A percentile compares a stretch with the other conserved stretches of the same genome.
These are phyloP conservation scores for Eristalis arbustorum DNA, from an alignment of 2,888 invertebrate species.

Conservation along the genomic window DNA sequence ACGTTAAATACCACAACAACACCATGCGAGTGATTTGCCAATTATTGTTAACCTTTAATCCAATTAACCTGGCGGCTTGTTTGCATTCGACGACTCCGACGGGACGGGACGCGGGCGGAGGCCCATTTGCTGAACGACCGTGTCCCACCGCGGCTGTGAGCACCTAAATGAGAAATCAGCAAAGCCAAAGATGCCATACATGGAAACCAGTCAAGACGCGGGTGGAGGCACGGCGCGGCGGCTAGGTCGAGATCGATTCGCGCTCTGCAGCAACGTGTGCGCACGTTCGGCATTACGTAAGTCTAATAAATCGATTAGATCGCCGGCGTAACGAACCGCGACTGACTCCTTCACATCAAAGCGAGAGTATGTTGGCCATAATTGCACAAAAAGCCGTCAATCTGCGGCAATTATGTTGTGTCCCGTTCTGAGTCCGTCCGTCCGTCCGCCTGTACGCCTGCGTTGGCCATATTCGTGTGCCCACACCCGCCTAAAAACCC, in stretches of 20 bases:
- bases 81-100: conserved; percentile 26
- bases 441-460: neutral
- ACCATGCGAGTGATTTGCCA: conserved; percentile 30
- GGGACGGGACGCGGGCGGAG: neutral
- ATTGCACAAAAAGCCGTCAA: conserved; percentile 54
- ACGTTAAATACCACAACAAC: conserved; percentile 8
- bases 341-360: conserved; percentile 67
- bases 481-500: neutral
- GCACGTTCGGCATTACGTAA: conserved; percentile 45
- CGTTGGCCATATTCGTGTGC: conserved; percentile 34
- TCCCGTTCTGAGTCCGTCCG: conserved; percentile 26
- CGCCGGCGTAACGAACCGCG: conserved; percentile 57
- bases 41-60: conserved; percentile 65
- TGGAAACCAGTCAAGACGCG: neutral
- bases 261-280: conserved; percentile 9
- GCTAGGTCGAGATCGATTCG: neutral
- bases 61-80: conserved; percentile 48
- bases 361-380: neutral
- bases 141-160: too few species aligned
- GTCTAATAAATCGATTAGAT: conserved; percentile 67
- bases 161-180: neutral
- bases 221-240: neutral
- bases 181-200: neutral
- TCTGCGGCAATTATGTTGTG: conserved; percentile 66
- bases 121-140: neutral